Evolutionary conservation across 2,113 vertebrate species (phyloP).

Genomic region (Chamaetylas fuelleborni): DNA sequence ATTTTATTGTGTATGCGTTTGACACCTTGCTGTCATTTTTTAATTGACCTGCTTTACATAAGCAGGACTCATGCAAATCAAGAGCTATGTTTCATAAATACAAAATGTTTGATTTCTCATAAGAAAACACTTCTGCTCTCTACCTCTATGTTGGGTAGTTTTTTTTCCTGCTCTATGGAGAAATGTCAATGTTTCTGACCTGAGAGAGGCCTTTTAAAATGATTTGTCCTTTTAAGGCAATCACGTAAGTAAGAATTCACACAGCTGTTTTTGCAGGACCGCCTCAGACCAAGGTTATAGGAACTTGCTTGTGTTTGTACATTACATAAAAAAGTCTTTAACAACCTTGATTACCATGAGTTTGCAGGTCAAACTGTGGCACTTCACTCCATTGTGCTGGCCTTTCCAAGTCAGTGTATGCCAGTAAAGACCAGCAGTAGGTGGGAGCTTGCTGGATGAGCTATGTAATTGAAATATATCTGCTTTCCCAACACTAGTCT

Average conservation of each 20-base stretch:
- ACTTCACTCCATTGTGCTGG: not conserved
- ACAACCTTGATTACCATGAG: not conserved
- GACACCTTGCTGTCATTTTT: constrained; percentile 6
- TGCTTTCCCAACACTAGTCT: not conserved
- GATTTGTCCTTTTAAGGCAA: constrained; percentile 1
- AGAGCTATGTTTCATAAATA: not conserved
- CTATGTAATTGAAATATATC: not conserved
- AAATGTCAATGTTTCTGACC: constrained; percentile 41
- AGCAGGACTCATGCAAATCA: not conserved
- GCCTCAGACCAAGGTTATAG: not conserved
- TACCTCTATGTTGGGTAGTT: constrained; percentile 3
- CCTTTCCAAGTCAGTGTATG: not conserved
- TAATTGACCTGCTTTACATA: constrained; percentile 34
- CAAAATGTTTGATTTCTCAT: constrained; percentile 48
- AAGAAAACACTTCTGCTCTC: constrained; percentile 11
- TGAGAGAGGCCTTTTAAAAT: not conserved
- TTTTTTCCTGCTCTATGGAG: not conserved
- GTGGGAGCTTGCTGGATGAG: not conserved
- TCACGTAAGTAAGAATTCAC: not conserved
- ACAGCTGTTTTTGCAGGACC: not conserved
- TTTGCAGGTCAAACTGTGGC: not conserved
- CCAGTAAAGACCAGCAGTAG: not conserved
- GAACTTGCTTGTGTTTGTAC: not conserved
- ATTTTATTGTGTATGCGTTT: constrained; percentile 31
- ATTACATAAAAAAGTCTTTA: not conserved